phyloP scores from a whole-genome alignment of 1,140 invertebrate genomes.

The Brachionus rotundiformis region DNA sequence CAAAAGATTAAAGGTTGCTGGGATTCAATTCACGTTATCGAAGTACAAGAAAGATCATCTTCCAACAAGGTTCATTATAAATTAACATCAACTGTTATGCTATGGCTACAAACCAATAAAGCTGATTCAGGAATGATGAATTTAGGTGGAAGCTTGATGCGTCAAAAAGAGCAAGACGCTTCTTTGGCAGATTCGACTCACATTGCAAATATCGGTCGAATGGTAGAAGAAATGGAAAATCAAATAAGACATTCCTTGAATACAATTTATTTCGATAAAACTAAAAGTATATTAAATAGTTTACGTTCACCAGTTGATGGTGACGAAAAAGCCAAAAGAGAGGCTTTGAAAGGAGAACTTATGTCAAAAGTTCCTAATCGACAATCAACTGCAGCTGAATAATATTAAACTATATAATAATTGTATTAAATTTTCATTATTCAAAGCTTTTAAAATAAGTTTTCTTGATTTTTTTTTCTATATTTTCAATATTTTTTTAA shows the following conservation, averaged over 20 bases:
- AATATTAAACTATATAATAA: not conserved
- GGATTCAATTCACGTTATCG: slow-evolving; percentile 99
- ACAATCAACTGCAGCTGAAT: slow-evolving; percentile 36
- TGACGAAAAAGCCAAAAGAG: slow-evolving; percentile 50
- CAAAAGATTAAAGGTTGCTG: slow-evolving; percentile 93
- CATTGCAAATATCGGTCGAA: slow-evolving; percentile 90
- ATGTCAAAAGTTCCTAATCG: slow-evolving; percentile 44
- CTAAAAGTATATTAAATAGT: slow-evolving; percentile 97
- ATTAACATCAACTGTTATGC: slow-evolving; percentile 96
- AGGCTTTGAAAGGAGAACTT: slow-evolving; percentile 39
- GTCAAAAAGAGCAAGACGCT: slow-evolving; percentile 90
- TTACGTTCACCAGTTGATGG: slow-evolving; percentile 69
- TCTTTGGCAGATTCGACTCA: slow-evolving; percentile 81
- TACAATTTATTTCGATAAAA: slow-evolving; percentile 99
- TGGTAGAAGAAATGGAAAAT: slow-evolving; percentile 92
- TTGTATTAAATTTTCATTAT: slow-evolving; percentile 5
- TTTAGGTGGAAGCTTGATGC: slow-evolving; percentile 90
- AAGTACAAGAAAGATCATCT: slow-evolving; percentile 73
- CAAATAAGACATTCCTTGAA: slow-evolving; percentile 97
- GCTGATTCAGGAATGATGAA: slow-evolving; percentile 96
- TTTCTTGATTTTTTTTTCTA: slow-evolving; percentile 16
- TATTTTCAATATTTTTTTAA: slow-evolving; percentile 19
- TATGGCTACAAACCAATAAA: slow-evolving; percentile 96
- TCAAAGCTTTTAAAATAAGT: not conserved
- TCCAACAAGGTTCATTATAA: slow-evolving; percentile 90